Base-by-base conservation (phyloP, 2,888 invertebrate species). In the Oasisia sp. region DNA sequence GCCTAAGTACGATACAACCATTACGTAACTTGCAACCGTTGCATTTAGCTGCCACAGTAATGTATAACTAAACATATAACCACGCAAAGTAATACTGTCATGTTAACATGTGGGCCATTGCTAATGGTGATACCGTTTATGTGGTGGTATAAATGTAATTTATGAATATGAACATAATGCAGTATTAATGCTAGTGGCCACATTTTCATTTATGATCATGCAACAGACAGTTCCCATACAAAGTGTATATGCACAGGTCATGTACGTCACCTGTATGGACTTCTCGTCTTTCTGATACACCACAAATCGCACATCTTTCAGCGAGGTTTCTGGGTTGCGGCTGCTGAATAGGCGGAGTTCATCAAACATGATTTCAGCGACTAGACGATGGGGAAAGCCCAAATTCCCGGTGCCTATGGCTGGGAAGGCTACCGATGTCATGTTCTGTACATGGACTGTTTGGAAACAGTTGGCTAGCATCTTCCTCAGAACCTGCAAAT, bases 341-440 rank as follows among this genome's bases (percentile, higher is more conserved):
- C 91, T 91, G 19, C 94, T 93, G 93, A 94, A 94, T 91, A 94
- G 1, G 19, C 19, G 74, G 74, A 74, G 74, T 27, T 74, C 74
- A 74, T 74, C 74, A 14, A 74, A 27, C 74, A 74, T 74, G 74
- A 74, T 27, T 27, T 14, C 19, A 19, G 74, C 74, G 27, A 74
- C 74, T 14, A 74, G 27, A 19, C 27, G 74, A 7, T 27, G 27
- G 14, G 94, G 94, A 91, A 93, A 94, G 38, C 94, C 94, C 92
- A 94, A 94, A 19, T 94, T 93, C 11, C 95, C 95, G 12, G 94
- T 93, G 92, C 95, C 94, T 32, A 95, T 93, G 7, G 95, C 95
- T 38, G 95, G 95, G 32, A 95, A 89, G 32, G 95, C 95, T 58
- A 95, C 92, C 4, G 95, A 94, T 11, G 56, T 91, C 32, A 93